Evolutionary conservation across 2,888 invertebrate species (phyloP), one percentile per base, ranked within the genome.

Genomic region (Eurytoma californica): DNA sequence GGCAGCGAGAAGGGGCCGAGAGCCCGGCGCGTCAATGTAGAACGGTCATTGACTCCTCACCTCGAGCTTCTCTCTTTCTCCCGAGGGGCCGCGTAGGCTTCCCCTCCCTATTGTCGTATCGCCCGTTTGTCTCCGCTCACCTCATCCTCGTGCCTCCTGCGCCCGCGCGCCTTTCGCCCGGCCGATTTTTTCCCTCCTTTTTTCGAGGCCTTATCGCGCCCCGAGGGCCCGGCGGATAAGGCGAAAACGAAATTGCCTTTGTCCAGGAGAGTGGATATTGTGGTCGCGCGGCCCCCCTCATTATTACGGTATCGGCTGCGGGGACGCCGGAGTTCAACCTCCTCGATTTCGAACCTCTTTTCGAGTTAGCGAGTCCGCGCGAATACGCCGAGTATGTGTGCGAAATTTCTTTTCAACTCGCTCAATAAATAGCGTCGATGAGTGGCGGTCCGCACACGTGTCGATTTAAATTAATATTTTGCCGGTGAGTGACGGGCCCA

Each of bases 21-120:
- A 39, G 86, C 86, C 86, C 87, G 89, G 86, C 88, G 89, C 89
- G 90, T 89, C 89, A 90, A 90, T 90, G 90, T 90, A 90, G 90
- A 90, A 90, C 90, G 90, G 90, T 90, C 90, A 87, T 89, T 90
- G 89, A 90, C 89, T 88, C 85, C 84, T 83, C 82, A 78, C 74
- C 63, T 60, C 72, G 47, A 68, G 67, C 73, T 30, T 72, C 68
- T 55, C 65, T 58, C 69, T 68, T 70, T 69, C 66, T 51, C 20
- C 16, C 39, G 9, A 47, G 24, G 57, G 0, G 39, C 61, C 24
- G 51, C 61, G 39, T 39, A 53, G 14, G 13, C 73, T 65, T 57
- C 61, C 28, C 20, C 30, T 60, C 18, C 63, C 57, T 58, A 67
- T 72, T 69, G 53, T 80, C 75, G 65, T 70, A 65, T 61, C 63